Evolutionary conservation across 2,797 vertebrate species (phyloP).

Genomic region (Heteromormyrus szaboi): DNA sequence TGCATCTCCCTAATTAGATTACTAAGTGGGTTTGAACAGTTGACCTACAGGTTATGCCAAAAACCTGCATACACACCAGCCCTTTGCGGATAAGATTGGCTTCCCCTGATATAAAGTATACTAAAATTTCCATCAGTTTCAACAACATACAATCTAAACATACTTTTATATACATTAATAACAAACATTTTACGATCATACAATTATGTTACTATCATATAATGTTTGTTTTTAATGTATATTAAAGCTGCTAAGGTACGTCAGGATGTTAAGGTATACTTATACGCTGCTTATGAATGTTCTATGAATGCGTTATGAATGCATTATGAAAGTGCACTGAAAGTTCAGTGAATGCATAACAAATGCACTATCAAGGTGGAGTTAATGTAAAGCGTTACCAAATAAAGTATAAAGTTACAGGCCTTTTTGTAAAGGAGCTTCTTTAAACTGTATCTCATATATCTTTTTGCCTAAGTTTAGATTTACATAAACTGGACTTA

Average conservation of each 20-base stretch:
- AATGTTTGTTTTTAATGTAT: background rate
- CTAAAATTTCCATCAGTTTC: background rate
- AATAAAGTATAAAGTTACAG: background rate
- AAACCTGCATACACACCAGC: too few relatives aligned
- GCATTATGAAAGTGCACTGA: background rate
- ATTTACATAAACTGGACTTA: background rate
- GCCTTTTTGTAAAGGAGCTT: background rate
- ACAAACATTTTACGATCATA: background rate
- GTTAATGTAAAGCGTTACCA: background rate
- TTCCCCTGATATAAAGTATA: background rate
- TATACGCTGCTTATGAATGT: background rate
- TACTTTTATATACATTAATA: background rate
- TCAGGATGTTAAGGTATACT: background rate
- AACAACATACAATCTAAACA: background rate
- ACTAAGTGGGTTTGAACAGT: too few relatives aligned
- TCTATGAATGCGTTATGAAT: background rate
- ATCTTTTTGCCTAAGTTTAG: background rate
- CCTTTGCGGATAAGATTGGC: too few relatives aligned
- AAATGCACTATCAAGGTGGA: background rate
- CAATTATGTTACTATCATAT: background rate
- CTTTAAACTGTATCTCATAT: background rate
- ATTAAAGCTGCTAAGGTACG: background rate
- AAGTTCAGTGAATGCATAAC: background rate
- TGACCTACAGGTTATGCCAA: too few relatives aligned
- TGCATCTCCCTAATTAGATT: too few relatives aligned